phyloP scores from a whole-genome alignment of 2,888 invertebrate species.

The Mimas tiliae region DNA sequence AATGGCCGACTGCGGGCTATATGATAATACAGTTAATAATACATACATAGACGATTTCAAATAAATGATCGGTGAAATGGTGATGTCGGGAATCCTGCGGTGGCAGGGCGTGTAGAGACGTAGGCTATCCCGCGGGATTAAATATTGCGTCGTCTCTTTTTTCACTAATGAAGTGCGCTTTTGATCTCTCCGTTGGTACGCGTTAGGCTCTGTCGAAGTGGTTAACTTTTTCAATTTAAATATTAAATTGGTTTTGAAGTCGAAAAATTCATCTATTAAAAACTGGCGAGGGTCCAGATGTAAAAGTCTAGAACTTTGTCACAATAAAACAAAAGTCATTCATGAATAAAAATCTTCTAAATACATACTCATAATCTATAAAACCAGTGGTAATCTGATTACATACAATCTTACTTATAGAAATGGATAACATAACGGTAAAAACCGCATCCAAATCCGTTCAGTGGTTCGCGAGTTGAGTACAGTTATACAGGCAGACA shows the following conservation, averaged over 20 bases:
- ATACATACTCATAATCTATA: neutral
- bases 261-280: too few relatives aligned
- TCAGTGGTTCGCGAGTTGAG: neutral
- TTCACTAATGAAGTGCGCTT: constrained; percentile 3
- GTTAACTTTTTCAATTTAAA: neutral
- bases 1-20: neutral
- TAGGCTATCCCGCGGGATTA: neutral
- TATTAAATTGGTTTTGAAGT: too few relatives aligned
- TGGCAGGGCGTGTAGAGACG: neutral
- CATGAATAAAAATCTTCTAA: too few relatives aligned
- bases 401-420: neutral
- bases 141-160: neutral
- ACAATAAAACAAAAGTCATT: too few relatives aligned
- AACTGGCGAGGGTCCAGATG: too few relatives aligned
- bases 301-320: too few relatives aligned
- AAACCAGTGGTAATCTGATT: neutral
- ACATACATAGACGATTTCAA: neutral
- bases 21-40: neutral
- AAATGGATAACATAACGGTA: neutral
- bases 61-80: too few relatives aligned
- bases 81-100: neutral
- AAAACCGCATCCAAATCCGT: neutral
- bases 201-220: neutral
- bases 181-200: neutral
- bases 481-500: neutral